A percentile compares a stretch with the other conserved stretches of the same genome.
phyloP scores from a whole-genome alignment of 2,113 vertebrate species.

The Scalopus aquaticus region DNA sequence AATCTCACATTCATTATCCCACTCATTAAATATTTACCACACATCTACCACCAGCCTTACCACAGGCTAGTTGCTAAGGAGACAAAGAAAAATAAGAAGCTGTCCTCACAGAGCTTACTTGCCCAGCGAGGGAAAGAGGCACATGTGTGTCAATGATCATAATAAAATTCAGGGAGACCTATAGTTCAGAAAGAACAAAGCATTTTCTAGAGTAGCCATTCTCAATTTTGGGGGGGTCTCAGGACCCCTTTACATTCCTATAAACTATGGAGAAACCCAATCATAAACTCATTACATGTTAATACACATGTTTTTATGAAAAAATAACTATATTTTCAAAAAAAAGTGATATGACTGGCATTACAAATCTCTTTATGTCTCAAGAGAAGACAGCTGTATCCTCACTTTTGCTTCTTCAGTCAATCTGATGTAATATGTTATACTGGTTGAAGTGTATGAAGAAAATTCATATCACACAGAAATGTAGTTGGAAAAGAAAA shows the following conservation, averaged over 20 bases:
- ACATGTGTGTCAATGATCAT: neutral
- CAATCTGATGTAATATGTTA: neutral
- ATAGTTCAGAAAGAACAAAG: neutral
- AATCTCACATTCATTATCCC: neutral
- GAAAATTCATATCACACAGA: neutral
- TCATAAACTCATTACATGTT: neutral
- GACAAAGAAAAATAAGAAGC: neutral
- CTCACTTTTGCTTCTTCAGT: neutral
- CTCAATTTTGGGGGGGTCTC: neutral
- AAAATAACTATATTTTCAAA: slow-evolving; percentile 5
- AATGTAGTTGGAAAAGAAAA: neutral
- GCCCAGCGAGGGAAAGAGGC: neutral
- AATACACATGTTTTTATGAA: slow-evolving; percentile 21
- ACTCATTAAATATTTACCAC: neutral
- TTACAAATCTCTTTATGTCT: neutral
- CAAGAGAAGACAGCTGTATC: neutral
- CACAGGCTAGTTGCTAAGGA: neutral
- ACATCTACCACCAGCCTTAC: neutral
- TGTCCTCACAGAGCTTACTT: neutral
- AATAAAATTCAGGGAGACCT: neutral
- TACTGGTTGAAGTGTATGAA: slow-evolving; percentile 4
- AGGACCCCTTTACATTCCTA: neutral
- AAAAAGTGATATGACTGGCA: neutral
- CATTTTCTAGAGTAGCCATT: neutral
- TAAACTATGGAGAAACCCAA: neutral